Percentiles rank a stretch among this genome's conserved stretches.
Evolutionary conservation across 2,888 invertebrate species (phyloP).

Genomic region (Eilema sororculum): DNA sequence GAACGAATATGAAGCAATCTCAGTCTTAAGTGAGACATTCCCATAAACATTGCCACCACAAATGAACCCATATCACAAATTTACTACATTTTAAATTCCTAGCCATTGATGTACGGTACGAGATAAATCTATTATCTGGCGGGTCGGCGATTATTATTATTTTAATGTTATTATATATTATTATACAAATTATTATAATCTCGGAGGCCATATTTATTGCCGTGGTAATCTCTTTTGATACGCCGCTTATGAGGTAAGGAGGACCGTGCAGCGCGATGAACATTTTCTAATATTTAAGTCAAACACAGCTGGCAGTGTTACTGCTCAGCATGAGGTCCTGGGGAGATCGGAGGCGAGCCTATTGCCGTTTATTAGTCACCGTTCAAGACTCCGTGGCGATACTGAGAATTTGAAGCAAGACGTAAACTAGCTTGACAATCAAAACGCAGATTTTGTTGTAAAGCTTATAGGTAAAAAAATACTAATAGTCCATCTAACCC

Average conservation of each 20-base stretch:
- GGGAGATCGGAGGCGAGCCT: background rate
- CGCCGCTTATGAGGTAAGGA: conserved; percentile 73
- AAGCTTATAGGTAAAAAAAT: too few species aligned
- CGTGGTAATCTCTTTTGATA: conserved; percentile 80
- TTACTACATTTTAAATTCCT: conserved; percentile 20
- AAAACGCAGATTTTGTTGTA: too few species aligned
- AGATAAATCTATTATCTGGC: conserved; percentile 82
- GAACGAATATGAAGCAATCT: conserved; percentile 15
- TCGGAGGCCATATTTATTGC: conserved; percentile 81
- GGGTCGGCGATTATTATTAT: conserved; percentile 77
- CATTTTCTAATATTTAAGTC: background rate
- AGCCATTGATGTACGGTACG: conserved; percentile 64
- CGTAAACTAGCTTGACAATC: too few species aligned
- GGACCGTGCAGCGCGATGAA: conserved; percentile 33
- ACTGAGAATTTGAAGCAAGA: background rate
- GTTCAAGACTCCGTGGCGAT: background rate
- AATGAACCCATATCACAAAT: conserved; percentile 3
- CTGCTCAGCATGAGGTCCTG: background rate
- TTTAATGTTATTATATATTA: conserved; percentile 84
- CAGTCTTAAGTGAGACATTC: conserved; percentile 16
- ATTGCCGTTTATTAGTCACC: background rate
- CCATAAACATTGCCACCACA: conserved; percentile 11
- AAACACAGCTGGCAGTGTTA: background rate
- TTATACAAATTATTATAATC: conserved; percentile 85
- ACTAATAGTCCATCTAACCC: too few species aligned